Conservation (phyloP, 2,797 vertebrate genomes). For the Clarias platycephalus region DNA sequence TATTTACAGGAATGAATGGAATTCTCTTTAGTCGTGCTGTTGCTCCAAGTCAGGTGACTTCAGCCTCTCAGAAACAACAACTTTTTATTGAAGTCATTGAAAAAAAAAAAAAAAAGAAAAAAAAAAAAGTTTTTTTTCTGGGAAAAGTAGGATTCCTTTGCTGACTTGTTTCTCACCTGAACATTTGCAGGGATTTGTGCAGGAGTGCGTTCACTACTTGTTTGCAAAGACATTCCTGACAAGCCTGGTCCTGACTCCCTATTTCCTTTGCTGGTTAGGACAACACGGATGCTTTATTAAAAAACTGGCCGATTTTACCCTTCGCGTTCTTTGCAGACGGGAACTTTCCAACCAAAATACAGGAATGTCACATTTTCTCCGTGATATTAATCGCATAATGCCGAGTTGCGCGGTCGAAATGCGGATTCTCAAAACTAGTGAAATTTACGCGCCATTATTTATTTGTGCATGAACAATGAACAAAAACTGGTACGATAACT, state of each 20-base stretch:
- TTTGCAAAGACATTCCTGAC: slow-evolving; percentile 60
- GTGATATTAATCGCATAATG: background rate
- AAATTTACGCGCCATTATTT: background rate
- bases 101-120: background rate
- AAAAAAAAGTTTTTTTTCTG: too few species aligned
- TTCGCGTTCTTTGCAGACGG: background rate
- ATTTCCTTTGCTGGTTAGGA: slow-evolving; percentile 30
- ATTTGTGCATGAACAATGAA: background rate
- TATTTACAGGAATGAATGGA: slow-evolving; percentile 60
- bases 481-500: background rate
- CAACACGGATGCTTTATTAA: slow-evolving; percentile 18
- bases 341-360: background rate
- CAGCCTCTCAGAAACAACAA: slow-evolving; percentile 35
- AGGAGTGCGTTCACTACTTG: slow-evolving; percentile 29
- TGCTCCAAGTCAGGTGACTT: slow-evolving; percentile 59
- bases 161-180: background rate
- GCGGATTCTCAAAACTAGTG: background rate
- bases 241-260: slow-evolving; percentile 61
- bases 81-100: background rate
- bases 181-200: slow-evolving; percentile 25
- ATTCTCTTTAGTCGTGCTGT: slow-evolving; percentile 58
- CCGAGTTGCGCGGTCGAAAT: background rate
- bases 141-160: background rate
- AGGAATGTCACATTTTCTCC: background rate
- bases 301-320: slow-evolving; percentile 12